Conservation (phyloP, 37 sponge, comb jelly and placozoan species). For the Agelas oroides region DNA sequence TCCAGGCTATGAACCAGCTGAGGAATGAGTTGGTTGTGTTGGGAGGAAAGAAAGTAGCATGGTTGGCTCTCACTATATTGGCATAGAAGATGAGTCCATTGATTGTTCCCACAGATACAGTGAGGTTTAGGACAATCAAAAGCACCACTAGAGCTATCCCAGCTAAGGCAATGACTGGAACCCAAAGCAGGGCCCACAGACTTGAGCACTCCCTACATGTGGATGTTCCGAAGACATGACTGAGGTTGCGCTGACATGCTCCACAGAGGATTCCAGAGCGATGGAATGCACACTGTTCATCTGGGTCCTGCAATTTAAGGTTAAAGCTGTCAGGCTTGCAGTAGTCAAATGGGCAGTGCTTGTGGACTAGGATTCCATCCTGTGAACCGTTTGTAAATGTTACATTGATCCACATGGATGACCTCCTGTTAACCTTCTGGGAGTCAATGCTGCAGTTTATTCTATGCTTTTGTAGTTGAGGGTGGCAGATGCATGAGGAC, state of each 20-base stretch:
- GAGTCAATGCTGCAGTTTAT: background rate
- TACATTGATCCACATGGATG: background rate
- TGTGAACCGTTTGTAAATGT: too few relatives aligned
- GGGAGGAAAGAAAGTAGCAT: background rate
- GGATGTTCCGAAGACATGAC: constrained; percentile 28
- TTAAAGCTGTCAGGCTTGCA: background rate
- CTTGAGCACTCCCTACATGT: constrained; percentile 19
- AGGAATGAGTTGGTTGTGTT: constrained; percentile 6
- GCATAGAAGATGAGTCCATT: constrained; percentile 7
- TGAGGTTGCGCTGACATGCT: background rate
- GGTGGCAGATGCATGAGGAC: background rate
- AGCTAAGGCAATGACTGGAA: constrained; percentile 1
- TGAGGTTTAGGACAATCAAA: background rate
- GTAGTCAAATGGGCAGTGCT: constrained; percentile 15
- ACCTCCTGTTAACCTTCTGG: background rate
- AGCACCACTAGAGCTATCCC: constrained; percentile 13
- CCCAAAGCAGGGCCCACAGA: background rate
- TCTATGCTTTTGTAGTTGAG: background rate
- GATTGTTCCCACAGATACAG: background rate
- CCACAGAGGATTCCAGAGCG: constrained; percentile 14
- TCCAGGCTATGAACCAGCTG: constrained; percentile 15
- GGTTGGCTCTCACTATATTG: background rate
- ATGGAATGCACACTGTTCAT: constrained; percentile 20
- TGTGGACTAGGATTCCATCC: background rate
- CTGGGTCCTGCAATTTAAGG: background rate